Conservation (phyloP, 2,888 invertebrate genomes). For the Emmelina monodactyla region DNA sequence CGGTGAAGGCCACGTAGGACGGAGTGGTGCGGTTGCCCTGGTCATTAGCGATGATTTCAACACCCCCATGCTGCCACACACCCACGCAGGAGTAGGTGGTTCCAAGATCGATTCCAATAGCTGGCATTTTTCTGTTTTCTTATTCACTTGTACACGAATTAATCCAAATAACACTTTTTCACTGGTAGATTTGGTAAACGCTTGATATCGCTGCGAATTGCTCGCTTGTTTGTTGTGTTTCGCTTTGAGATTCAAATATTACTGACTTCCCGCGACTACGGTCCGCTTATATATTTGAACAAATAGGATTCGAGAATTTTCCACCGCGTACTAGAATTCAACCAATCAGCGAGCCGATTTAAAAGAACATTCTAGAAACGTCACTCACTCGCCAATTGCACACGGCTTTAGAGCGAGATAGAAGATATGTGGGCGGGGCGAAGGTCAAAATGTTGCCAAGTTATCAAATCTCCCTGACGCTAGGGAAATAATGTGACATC, state of each 20-base stretch:
- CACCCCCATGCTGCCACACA: slow-evolving; percentile 71
- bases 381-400: too few relatives aligned
- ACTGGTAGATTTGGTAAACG: not conserved
- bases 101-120: slow-evolving; percentile 64
- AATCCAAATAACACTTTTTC: slow-evolving; percentile 1
- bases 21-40: slow-evolving; percentile 77
- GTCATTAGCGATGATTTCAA: slow-evolving; percentile 75
- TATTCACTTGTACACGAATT: not conserved
- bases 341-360: slow-evolving; percentile 26
- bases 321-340: slow-evolving; percentile 21
- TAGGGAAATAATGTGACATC: too few relatives aligned
- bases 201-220: slow-evolving; percentile 26
- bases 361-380: slow-evolving; percentile 32
- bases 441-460: too few relatives aligned
- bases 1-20: slow-evolving; percentile 77
- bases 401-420: too few relatives aligned
- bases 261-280: slow-evolving; percentile 33
- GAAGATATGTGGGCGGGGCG: too few relatives aligned
- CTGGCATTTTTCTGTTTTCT: slow-evolving; percentile 42
- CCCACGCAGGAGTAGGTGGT: slow-evolving; percentile 66
- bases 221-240: slow-evolving; percentile 27
- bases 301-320: slow-evolving; percentile 32
- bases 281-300: slow-evolving; percentile 30
- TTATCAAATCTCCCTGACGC: too few relatives aligned
- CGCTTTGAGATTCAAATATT: slow-evolving; percentile 40